phyloP scores from a whole-genome alignment of 2,797 vertebrate genomes.

The Chrysolophus pictus region DNA sequence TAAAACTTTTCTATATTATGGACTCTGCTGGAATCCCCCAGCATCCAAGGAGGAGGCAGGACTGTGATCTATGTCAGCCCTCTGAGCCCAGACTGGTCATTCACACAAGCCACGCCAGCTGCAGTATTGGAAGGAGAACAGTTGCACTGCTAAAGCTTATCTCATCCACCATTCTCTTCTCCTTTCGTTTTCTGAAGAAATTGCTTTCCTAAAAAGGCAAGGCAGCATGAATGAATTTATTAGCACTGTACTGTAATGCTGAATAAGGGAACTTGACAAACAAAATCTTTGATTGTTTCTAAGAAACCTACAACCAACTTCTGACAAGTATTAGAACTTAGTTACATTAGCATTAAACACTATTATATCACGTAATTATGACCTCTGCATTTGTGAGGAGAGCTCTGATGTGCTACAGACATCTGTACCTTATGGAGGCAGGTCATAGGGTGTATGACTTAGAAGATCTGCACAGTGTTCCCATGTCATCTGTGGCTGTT shows the following conservation, averaged over 20 bases:
- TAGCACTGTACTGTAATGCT: not conserved
- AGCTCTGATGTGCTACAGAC: conserved; percentile 4
- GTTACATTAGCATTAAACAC: conserved; percentile 34
- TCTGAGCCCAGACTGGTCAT: not conserved
- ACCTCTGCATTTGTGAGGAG: not conserved
- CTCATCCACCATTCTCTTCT: not conserved
- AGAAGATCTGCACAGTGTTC: not conserved
- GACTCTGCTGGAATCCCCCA: not conserved
- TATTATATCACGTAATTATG: not conserved
- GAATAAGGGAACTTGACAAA: not conserved
- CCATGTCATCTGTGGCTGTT: not conserved
- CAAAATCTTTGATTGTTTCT: conserved; percentile 6
- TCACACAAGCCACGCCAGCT: not conserved
- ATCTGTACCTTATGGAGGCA: not conserved
- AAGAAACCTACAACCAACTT: not conserved
- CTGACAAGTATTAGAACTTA: conserved; percentile 32
- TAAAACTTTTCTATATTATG: not conserved
- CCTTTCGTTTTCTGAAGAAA: not conserved
- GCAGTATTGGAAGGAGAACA: not conserved
- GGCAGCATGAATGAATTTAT: not conserved
- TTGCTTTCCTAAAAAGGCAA: not conserved
- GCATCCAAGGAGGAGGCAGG: accelerated
- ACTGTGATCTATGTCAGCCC: not conserved
- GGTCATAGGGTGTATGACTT: not conserved
- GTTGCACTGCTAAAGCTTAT: not conserved